Percentiles rank a stretch among this genome's conserved stretches.
phyloP scores from a whole-genome alignment of 2,113 vertebrate genomes.

The Ctenodactylus gundi region DNA sequence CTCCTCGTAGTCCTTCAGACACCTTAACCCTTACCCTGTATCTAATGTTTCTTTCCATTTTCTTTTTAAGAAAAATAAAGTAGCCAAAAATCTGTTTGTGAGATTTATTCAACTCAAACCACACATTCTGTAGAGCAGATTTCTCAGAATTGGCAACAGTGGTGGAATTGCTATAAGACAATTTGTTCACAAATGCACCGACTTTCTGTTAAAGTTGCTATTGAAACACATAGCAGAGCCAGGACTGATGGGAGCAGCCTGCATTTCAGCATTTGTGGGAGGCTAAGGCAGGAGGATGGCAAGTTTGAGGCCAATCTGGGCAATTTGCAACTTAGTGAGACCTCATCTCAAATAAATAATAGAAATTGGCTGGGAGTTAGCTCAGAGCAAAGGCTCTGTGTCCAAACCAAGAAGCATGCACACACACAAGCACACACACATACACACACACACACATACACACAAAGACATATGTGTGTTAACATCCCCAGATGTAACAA shows the following conservation, averaged over 20 bases:
- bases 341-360: too few relatives aligned
- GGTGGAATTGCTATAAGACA: not conserved
- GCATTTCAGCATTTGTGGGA: too few relatives aligned
- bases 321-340: too few relatives aligned
- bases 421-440: too few relatives aligned
- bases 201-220: not conserved
- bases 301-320: too few relatives aligned
- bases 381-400: too few relatives aligned
- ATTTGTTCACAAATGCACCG: conserved; percentile 31
- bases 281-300: too few relatives aligned
- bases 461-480: too few relatives aligned
- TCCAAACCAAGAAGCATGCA: too few relatives aligned
- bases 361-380: too few relatives aligned
- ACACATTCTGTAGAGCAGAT: not conserved
- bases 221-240: conserved; percentile 6
- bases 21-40: not conserved
- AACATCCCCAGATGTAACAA: not conserved
- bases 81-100: not conserved
- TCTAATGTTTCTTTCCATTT: not conserved
- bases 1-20: not conserved
- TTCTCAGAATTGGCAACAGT: conserved; percentile 30
- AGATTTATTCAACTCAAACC: not conserved
- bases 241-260: too few relatives aligned
- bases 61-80: not conserved
- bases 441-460: too few relatives aligned